A percentile compares a stretch with the other conserved stretches of the same genome.
These are phyloP conservation scores for Sepioteuthis lessoniana DNA, from an alignment of 2,888 invertebrate species.

Conservation along the genomic window DNA sequence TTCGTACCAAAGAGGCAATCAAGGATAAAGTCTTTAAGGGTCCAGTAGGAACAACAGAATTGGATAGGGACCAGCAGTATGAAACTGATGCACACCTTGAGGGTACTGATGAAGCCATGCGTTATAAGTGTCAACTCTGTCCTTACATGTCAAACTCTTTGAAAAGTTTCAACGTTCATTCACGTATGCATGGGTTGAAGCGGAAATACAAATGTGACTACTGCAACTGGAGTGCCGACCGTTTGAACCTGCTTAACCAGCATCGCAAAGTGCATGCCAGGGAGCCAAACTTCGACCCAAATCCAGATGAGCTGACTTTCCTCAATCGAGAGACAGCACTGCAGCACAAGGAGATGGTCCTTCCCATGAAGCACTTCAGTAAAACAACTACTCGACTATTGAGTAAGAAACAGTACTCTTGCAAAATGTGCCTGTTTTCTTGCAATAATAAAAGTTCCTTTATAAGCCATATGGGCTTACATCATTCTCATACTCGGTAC, in stretches of 20 bases:
- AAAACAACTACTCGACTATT: too few relatives aligned
- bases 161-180: constrained; percentile 66
- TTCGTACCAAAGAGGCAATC: not conserved
- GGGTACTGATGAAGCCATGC: constrained; percentile 56
- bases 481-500: constrained; percentile 53
- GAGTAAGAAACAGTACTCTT: constrained; percentile 55
- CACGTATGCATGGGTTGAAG: constrained; percentile 66
- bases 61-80: constrained; percentile 49
- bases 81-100: not conserved
- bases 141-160: constrained; percentile 65
- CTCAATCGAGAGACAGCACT: constrained; percentile 65
- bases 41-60: not conserved
- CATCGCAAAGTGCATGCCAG: constrained; percentile 66
- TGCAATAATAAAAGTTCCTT: constrained; percentile 57
- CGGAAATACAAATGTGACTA: constrained; percentile 69
- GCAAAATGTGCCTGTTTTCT: constrained; percentile 59
- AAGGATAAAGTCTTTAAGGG: not conserved
- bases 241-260: constrained; percentile 66
- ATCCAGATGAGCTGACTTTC: constrained; percentile 63
- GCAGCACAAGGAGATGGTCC: constrained; percentile 51
- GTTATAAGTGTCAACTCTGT: constrained; percentile 63
- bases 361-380: not conserved
- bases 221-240: constrained; percentile 71
- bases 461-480: constrained; percentile 54
- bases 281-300: constrained; percentile 59